Conservation (phyloP, 1,140 invertebrate genomes). For the Portunus trituberculatus region DNA sequence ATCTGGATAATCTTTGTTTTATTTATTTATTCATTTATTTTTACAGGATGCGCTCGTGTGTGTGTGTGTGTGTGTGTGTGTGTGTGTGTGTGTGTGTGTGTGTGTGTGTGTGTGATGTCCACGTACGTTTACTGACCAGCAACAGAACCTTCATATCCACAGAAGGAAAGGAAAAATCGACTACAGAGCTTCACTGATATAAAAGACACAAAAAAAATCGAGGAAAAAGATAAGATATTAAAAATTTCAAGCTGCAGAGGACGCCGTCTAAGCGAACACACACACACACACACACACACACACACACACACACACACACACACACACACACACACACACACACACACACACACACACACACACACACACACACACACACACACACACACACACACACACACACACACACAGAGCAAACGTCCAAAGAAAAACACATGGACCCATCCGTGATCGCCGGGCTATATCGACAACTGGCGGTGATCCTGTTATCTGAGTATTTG, state of each 20-base stretch:
- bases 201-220: neutral
- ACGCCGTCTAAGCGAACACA: neutral
- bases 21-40: conserved; percentile 22
- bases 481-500: conserved; percentile 22
- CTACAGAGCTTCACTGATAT: neutral
- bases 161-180: neutral
- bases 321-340: neutral
- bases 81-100: conserved; percentile 46
- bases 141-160: neutral
- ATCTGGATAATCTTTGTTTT: conserved; percentile 3
- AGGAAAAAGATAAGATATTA: neutral
- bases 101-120: conserved; percentile 35
- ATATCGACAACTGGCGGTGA: conserved; percentile 20
- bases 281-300: conserved; percentile 15
- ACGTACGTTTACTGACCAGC: neutral
- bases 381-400: conserved; percentile 2
- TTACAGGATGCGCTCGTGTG: neutral
- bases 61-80: conserved; percentile 40
- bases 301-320: neutral
- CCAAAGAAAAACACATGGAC: neutral
- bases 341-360: conserved; percentile 13
- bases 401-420: neutral
- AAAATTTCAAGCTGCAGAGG: neutral
- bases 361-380: conserved; percentile 17
- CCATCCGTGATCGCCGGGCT: neutral